Evolutionary conservation across 1,140 invertebrate species (phyloP).

Genomic region (Pogonognathellus flavescens): DNA sequence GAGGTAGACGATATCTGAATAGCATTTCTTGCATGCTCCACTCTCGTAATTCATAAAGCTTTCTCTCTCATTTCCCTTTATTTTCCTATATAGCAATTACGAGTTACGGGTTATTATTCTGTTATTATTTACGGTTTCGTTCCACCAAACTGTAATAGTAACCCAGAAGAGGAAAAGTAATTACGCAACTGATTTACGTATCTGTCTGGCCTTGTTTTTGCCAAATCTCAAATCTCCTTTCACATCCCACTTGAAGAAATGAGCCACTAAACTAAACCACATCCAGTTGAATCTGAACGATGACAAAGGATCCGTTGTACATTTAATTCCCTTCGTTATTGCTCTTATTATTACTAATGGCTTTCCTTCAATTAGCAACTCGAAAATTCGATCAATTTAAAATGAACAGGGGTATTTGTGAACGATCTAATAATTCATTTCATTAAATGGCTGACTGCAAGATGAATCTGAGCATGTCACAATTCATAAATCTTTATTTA

Average conservation of each 20-base stretch:
- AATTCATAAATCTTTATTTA: slow-evolving; percentile 58
- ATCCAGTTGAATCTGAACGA: neutral
- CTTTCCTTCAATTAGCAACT: slow-evolving; percentile 22
- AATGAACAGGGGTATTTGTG: slow-evolving; percentile 14
- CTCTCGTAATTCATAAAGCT: neutral
- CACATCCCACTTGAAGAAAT: slow-evolving; percentile 8
- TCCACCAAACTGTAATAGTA: neutral
- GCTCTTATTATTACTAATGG: neutral
- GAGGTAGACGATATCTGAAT: neutral
- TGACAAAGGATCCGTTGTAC: slow-evolving; percentile 18
- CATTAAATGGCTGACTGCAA: slow-evolving; percentile 51
- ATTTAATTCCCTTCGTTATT: slow-evolving; percentile 15
- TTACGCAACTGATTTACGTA: slow-evolving; percentile 27
- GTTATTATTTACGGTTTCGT: slow-evolving; percentile 19
- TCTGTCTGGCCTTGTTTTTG: neutral
- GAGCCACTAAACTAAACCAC: neutral
- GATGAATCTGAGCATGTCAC: slow-evolving; percentile 53
- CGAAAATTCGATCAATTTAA: neutral
- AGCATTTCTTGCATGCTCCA: neutral
- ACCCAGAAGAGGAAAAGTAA: slow-evolving; percentile 23
- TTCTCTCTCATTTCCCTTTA: neutral
- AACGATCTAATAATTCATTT: slow-evolving; percentile 53
- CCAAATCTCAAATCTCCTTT: neutral
- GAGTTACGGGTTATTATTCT: neutral
- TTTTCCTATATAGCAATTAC: neutral